phyloP scores from a whole-genome alignment of 2,113 vertebrate genomes.

The Oncorhynchus mykiss region DNA sequence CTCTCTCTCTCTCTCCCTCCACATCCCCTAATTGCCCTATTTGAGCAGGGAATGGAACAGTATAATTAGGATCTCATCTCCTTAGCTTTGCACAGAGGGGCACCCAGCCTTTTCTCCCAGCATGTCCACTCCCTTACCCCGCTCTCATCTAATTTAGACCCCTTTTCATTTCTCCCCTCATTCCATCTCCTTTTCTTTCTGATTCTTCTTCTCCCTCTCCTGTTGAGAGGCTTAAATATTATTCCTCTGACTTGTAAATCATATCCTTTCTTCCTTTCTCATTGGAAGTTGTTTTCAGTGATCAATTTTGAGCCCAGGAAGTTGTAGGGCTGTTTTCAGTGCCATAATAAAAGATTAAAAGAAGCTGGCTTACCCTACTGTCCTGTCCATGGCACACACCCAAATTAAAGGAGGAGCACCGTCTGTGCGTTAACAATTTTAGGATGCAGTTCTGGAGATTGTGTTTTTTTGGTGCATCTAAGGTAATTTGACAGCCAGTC shows the following conservation, averaged over 20 bases:
- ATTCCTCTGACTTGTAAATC: background rate
- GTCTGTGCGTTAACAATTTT: background rate
- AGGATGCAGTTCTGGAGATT: background rate
- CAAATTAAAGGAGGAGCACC: no score
- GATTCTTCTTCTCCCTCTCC: background rate
- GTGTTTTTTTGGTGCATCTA: background rate
- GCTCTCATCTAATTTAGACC: conserved; percentile 43
- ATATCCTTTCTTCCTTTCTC: background rate
- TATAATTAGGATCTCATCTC: conserved; percentile 75
- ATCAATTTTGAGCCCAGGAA: no score
- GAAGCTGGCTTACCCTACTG: no score
- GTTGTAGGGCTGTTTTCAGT: no score
- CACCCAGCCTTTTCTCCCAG: conserved; percentile 52
- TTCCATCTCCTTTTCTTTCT: background rate
- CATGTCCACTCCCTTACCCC: conserved; percentile 39
- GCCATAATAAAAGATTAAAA: no score
- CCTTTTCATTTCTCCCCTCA: conserved; percentile 51
- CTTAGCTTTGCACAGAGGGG: conserved; percentile 59
- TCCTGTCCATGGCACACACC: no score
- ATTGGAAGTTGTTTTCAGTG: background rate
- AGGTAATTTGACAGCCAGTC: background rate
- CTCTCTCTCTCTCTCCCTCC: conserved; percentile 7
- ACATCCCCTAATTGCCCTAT: conserved; percentile 65
- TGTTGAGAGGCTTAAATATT: background rate
- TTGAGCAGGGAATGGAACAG: conserved; percentile 66